Base-by-base conservation (phyloP, 2,888 invertebrate genomes). In the Zhengitettix transpicula region DNA sequence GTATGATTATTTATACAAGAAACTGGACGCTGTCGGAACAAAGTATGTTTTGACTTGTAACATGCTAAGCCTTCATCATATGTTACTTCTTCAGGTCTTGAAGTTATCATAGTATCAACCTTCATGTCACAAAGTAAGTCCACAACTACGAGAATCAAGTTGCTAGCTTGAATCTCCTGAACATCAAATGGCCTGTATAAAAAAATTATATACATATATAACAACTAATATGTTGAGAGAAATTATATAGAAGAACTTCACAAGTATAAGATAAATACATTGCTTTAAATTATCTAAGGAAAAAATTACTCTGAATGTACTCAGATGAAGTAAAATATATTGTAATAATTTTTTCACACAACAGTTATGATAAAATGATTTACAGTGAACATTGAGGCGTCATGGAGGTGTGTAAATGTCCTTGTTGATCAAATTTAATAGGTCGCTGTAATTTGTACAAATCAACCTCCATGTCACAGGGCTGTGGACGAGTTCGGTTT, bases 71-170 rank as follows among this genome's bases (percentile, higher is more conserved):
- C 63, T 28, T 58, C 51, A 55, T 66, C 65, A 56, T 62, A 61
- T 42, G 57, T 56, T n/a, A 63, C 62, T 60, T 67, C 67, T 41
- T 58, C 55, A 2, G 61, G 58, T 8, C 67, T 65, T 42, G 64
- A 62, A 17, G 67, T 65, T 55, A 61, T 64, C 52, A 67, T 61
- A 28, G 60, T 64, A 47, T 62, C 60, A 12, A 65, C 58, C n/a
- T 28, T 10, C 10, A 28, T 9, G 14, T 55, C 11, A 58, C 69
- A 69, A 3, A 65, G 57, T 40, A 64, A 65, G 65, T 93, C 91
- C 67, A 92, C 91, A 64, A 91, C 92, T 64, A 93, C 77, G 64
- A 93, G 76, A 68, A 93, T 89, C 67, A 93, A 76, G 77, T 93
- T 93, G 70, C 91, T 92, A 72, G 89, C 87, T 56, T 68, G 69